Evolutionary conservation across 2,888 invertebrate genomes (phyloP).

Genomic region (Pammene fasciana): DNA sequence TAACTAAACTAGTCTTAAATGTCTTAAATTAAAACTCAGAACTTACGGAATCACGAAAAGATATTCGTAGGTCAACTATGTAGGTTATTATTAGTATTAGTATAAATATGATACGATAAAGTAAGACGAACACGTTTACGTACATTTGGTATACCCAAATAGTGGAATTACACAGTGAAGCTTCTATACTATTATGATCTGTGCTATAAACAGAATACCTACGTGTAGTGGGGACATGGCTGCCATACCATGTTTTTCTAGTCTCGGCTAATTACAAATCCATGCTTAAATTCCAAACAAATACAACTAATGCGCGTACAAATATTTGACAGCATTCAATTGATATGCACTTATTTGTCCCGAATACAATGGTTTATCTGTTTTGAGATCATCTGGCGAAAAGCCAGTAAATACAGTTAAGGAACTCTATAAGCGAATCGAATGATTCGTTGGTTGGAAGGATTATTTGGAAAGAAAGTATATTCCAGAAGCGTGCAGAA

Average conservation of each 20-base stretch:
- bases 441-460: background rate
- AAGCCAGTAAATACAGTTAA: constrained; percentile 11
- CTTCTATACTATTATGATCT: no score
- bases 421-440: constrained; percentile 12
- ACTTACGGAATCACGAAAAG: no score
- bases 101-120: no score
- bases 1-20: no score
- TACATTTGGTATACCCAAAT: no score
- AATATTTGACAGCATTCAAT: constrained; percentile 27
- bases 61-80: no score
- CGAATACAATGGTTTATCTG: constrained; percentile 12
- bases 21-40: no score
- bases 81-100: no score
- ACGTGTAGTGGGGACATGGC: background rate
- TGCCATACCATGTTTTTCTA: constrained; percentile 21
- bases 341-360: constrained; percentile 31
- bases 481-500: background rate
- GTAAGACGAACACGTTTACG: no score
- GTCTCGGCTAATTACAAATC: constrained; percentile 36
- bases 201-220: no score
- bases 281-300: constrained; percentile 35
- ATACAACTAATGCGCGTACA: constrained; percentile 37
- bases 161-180: no score
- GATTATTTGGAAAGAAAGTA: background rate
- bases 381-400: constrained; percentile 21